Conservation (phyloP, 2,888 invertebrate species). For the Drosophila anceps region DNA sequence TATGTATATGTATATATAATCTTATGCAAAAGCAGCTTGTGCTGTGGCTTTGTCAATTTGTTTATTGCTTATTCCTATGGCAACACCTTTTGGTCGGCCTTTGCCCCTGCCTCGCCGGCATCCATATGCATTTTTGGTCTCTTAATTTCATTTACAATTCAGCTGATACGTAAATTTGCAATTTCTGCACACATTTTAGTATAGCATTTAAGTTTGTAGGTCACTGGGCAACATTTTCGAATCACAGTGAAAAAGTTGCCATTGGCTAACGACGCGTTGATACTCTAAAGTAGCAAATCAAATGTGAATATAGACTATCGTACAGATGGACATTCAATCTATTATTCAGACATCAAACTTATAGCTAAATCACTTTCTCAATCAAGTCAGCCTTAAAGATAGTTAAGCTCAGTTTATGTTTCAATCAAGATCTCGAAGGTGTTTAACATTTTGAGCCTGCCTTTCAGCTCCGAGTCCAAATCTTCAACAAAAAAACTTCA, state of each 20-base stretch:
- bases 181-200: slow-evolving; percentile 26
- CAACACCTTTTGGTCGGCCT: slow-evolving; percentile 16
- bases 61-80: slow-evolving; percentile 31
- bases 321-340: too few species aligned
- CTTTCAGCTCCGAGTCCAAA: background rate
- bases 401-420: background rate
- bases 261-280: background rate
- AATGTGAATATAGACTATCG: too few species aligned
- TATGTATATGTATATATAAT: slow-evolving; percentile 4
- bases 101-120: background rate
- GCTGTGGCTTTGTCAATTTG: slow-evolving; percentile 36
- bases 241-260: background rate
- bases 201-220: slow-evolving; percentile 12
- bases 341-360: too few species aligned
- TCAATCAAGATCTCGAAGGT: background rate
- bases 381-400: too few species aligned
- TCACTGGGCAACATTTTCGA: slow-evolving; percentile 15
- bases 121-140: slow-evolving; percentile 17
- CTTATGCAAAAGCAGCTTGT: slow-evolving; percentile 7
- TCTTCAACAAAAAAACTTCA: background rate
- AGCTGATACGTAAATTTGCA: slow-evolving; percentile 22
- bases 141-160: slow-evolving; percentile 48
- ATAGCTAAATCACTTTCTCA: too few species aligned
- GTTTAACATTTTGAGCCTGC: background rate
- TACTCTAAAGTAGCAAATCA: background rate